phyloP scores from a whole-genome alignment of 2,113 vertebrate species.

The Tychaedon coryphoeus region DNA sequence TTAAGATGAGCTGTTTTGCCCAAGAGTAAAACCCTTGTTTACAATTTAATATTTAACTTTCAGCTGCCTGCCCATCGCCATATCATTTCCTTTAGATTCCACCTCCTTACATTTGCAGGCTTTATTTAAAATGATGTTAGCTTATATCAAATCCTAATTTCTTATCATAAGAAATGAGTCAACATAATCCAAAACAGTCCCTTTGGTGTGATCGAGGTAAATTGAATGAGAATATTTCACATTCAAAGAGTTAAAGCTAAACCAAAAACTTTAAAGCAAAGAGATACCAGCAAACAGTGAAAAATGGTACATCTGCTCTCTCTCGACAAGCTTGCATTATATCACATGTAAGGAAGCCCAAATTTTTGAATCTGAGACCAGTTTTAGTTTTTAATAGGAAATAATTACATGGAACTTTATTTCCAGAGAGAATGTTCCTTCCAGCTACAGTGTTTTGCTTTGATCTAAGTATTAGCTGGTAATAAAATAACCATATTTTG shows the following conservation, averaged over 20 bases:
- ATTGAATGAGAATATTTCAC: slow-evolving; percentile 15
- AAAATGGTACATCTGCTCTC: slow-evolving; percentile 18
- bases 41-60: slow-evolving; percentile 26
- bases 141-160: background rate
- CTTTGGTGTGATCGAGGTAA: background rate
- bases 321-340: slow-evolving; percentile 18
- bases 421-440: slow-evolving; percentile 36
- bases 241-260: slow-evolving; percentile 45
- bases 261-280: slow-evolving; percentile 31
- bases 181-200: background rate
- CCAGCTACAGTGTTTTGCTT: slow-evolving; percentile 31
- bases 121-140: background rate
- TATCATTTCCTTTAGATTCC: background rate
- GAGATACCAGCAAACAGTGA: slow-evolving; percentile 23
- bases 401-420: slow-evolving; percentile 48
- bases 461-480: slow-evolving; percentile 53
- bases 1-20: slow-evolving; percentile 23
- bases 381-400: slow-evolving; percentile 45
- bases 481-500: slow-evolving; percentile 46
- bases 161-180: background rate
- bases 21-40: background rate
- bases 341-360: slow-evolving; percentile 7
- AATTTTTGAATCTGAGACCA: slow-evolving; percentile 20
- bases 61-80: background rate
- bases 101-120: background rate